Percentiles rank a stretch among this genome's conserved stretches.
Evolutionary conservation across 2,888 invertebrate genomes (phyloP).

Genomic region (Phaedon cochleariae): DNA sequence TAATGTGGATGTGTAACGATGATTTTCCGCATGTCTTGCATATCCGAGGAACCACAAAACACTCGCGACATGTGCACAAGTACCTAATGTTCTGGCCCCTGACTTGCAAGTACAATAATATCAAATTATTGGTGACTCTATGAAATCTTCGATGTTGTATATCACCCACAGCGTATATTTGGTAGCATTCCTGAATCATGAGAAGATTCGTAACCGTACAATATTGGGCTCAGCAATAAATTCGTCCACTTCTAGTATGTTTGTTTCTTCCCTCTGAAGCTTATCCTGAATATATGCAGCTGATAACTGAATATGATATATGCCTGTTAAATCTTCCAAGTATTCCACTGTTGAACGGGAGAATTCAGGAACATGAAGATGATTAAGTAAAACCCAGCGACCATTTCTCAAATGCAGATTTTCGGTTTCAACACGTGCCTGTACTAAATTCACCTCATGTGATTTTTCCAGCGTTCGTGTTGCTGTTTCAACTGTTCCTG

Average conservation of each 20-base stretch:
- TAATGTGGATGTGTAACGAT: too few relatives aligned
- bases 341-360: conserved; percentile 1
- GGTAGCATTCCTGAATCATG: too few relatives aligned
- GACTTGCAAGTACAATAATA: too few relatives aligned
- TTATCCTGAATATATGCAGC: not conserved
- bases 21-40: too few relatives aligned
- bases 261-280: conserved; percentile 6
- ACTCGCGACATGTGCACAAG: too few relatives aligned
- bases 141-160: too few relatives aligned
- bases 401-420: conserved; percentile 7
- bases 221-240: conserved; percentile 10
- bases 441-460: conserved; percentile 4
- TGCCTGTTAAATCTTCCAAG: conserved; percentile 10
- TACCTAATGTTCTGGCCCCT: too few relatives aligned
- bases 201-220: too few relatives aligned
- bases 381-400: conserved; percentile 2
- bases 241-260: conserved; percentile 9
- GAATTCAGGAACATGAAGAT: not conserved
- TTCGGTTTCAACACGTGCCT: conserved; percentile 7
- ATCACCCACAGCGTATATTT: too few relatives aligned
- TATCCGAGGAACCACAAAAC: too few relatives aligned
- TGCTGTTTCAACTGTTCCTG: conserved; percentile 12
- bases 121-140: too few relatives aligned
- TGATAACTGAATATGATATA: not conserved
- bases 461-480: conserved; percentile 2